phyloP scores from a whole-genome alignment of 2,113 vertebrate genomes.

The Eptatretus burgeri region DNA sequence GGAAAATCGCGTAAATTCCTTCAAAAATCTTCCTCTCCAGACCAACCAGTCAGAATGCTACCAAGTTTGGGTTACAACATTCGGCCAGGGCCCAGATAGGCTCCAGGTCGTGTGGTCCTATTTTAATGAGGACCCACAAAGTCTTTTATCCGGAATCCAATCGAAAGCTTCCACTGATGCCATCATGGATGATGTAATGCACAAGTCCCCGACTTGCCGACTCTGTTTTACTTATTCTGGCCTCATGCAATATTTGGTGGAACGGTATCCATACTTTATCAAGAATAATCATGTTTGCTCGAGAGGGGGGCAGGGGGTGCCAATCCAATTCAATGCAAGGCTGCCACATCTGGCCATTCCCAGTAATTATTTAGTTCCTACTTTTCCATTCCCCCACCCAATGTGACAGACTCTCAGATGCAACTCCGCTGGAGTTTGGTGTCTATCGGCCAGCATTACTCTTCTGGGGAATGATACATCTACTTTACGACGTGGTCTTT shows the following conservation, averaged over 20 bases:
- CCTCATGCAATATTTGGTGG: neutral
- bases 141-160: too few species aligned
- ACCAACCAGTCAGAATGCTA: too few species aligned
- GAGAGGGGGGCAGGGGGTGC: neutral
- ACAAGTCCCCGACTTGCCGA: too few species aligned
- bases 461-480: conserved; percentile 89
- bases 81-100: too few species aligned
- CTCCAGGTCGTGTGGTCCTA: too few species aligned
- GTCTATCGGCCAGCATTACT: conserved; percentile 74
- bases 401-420: conserved; percentile 21
- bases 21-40: too few species aligned
- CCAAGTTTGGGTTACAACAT: too few species aligned
- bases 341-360: neutral
- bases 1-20: too few species aligned
- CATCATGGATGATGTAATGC: too few species aligned
- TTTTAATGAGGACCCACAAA: too few species aligned
- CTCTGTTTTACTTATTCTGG: too few species aligned
- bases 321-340: neutral
- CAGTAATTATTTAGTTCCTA: neutral
- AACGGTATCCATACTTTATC: neutral
- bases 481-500: conserved; percentile 90
- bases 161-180: too few species aligned
- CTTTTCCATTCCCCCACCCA: conserved; percentile 12
- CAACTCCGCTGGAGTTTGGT: conserved; percentile 53
- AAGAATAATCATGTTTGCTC: neutral